phyloP scores from a whole-genome alignment of 1,140 invertebrate species.

The Drosophila orosa region DNA sequence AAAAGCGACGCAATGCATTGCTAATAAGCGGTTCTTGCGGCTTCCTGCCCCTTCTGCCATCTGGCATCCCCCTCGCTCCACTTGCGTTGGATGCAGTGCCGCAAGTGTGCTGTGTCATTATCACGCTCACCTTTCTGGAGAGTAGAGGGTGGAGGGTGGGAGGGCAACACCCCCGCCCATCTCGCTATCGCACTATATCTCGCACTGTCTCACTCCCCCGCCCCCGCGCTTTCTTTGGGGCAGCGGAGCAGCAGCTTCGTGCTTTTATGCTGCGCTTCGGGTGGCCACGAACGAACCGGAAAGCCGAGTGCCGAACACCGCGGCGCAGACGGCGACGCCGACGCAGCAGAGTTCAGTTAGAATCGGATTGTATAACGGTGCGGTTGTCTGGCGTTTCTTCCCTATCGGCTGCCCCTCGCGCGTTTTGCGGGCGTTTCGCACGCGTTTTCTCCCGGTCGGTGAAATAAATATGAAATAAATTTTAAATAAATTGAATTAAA shows the following conservation, averaged over 20 bases:
- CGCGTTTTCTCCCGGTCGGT: slow-evolving; percentile 58
- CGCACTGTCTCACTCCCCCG: neutral
- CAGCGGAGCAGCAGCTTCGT: slow-evolving; percentile 49
- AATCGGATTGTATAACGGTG: slow-evolving; percentile 71
- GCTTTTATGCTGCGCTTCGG: slow-evolving; percentile 72
- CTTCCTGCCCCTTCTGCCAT: neutral
- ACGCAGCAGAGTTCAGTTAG: slow-evolving; percentile 73
- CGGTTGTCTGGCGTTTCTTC: slow-evolving; percentile 55
- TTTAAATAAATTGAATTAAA: slow-evolving; percentile 53
- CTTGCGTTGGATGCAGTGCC: slow-evolving; percentile 12
- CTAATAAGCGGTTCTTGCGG: slow-evolving; percentile 76
- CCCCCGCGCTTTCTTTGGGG: slow-evolving; percentile 53
- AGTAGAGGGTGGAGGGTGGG: no score
- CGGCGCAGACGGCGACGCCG: slow-evolving; percentile 57
- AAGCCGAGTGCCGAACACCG: slow-evolving; percentile 21
- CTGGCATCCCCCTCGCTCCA: neutral
- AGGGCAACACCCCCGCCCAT: neutral
- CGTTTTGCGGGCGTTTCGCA: slow-evolving; percentile 44
- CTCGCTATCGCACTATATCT: neutral
- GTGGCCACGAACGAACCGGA: slow-evolving; percentile 18
- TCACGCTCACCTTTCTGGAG: slow-evolving; percentile 50
- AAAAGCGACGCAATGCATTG: slow-evolving; percentile 63
- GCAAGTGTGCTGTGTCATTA: slow-evolving; percentile 66
- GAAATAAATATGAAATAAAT: slow-evolving; percentile 41
- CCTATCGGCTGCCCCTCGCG: slow-evolving; percentile 32